Evolutionary conservation across 2,797 vertebrate species (phyloP).

Genomic region (Phrynocephalus vlangalii): DNA sequence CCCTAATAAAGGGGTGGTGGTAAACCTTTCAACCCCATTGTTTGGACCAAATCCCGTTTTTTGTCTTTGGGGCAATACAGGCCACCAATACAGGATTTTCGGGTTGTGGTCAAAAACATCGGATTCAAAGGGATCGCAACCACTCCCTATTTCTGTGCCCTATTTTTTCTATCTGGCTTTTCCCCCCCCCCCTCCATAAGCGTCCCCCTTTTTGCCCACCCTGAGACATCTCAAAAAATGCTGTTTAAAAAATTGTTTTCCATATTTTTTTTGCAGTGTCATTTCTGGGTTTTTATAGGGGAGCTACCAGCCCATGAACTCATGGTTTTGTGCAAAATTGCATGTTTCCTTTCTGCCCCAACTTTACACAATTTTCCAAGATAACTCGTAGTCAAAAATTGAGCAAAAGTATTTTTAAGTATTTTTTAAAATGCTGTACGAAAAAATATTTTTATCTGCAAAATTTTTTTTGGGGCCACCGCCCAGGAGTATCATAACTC

Average conservation of each 20-base stretch:
- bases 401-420: constrained; percentile 34
- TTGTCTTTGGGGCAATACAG: no score
- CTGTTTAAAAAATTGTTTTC: not conserved
- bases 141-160: no score
- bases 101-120: no score
- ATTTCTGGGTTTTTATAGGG: constrained; percentile 3
- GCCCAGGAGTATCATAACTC: not conserved
- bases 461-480: not conserved
- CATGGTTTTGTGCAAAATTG: constrained; percentile 16
- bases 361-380: not conserved
- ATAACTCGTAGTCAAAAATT: constrained; percentile 18
- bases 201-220: not conserved
- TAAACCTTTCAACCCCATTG: no score
- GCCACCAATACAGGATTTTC: no score
- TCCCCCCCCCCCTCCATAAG: not conserved
- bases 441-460: constrained; percentile 30
- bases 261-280: constrained; percentile 12
- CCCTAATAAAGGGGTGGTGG: no score
- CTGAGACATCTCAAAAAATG: not conserved
- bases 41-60: no score
- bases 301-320: not conserved
- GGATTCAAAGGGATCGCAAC: no score
- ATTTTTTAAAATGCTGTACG: fast-evolving
- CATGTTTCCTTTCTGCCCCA: not conserved
- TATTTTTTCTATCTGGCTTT: not conserved